Conservation (phyloP, 2,888 invertebrate genomes). For the Rhogogaster chlorosoma region DNA sequence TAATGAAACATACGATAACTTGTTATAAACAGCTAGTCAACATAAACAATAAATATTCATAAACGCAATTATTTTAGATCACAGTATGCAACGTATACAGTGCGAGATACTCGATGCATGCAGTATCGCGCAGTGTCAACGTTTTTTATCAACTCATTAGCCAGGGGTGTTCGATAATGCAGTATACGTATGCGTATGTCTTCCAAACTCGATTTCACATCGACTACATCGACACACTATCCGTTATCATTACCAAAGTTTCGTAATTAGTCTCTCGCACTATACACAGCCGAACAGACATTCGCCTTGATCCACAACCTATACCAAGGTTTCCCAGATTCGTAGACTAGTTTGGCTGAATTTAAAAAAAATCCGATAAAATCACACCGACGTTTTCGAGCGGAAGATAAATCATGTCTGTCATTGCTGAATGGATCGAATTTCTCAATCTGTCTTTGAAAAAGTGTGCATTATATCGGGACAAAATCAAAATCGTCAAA, state of each 20-base stretch:
- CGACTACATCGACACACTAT: background rate
- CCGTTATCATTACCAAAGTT: constrained; percentile 11
- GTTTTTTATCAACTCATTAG: background rate
- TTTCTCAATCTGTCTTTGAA: too few species aligned
- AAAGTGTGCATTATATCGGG: too few species aligned
- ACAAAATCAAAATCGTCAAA: too few species aligned
- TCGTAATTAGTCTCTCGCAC: background rate
- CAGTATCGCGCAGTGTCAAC: constrained; percentile 11
- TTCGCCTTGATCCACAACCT: constrained; percentile 40
- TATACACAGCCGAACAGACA: background rate
- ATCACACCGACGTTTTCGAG: background rate
- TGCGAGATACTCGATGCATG: background rate
- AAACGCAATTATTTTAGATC: background rate
- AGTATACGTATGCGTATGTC: background rate
- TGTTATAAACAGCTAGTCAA: background rate
- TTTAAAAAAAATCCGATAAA: too few species aligned
- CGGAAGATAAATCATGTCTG: background rate
- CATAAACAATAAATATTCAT: background rate
- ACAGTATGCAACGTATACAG: background rate
- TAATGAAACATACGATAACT: background rate
- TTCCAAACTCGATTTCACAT: background rate
- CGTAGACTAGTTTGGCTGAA: background rate
- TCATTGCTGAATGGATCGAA: too few species aligned
- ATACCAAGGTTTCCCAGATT: background rate
- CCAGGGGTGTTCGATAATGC: background rate